phyloP scores from a whole-genome alignment of 2,113 vertebrate species.

The Mormoops blainvillei region DNA sequence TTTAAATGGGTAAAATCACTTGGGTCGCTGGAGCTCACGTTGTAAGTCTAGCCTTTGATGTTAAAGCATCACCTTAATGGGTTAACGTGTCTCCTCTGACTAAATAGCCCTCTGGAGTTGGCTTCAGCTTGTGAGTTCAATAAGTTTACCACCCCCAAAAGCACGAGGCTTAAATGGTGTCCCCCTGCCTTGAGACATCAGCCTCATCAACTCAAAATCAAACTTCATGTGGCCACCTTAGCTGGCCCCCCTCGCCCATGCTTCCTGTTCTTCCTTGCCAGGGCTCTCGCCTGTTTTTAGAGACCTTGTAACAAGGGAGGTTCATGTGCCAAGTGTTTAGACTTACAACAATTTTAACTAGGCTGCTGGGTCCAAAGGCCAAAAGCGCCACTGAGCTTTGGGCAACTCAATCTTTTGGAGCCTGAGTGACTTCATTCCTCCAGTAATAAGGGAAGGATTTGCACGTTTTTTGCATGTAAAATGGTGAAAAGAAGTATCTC shows the following conservation, averaged over 20 bases:
- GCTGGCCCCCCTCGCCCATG: not conserved
- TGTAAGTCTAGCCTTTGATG: constrained; percentile 29
- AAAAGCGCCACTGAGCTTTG: not conserved
- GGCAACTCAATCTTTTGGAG: not conserved
- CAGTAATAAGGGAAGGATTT: not conserved
- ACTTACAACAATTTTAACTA: not conserved
- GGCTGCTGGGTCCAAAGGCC: not conserved
- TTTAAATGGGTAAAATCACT: constrained; percentile 47
- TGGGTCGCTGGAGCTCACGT: constrained; percentile 37
- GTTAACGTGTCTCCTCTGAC: constrained; percentile 51
- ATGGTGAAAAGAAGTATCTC: not conserved
- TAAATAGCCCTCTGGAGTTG: constrained; percentile 57
- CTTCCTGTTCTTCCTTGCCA: not conserved
- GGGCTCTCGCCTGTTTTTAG: not conserved
- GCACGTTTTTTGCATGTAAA: not conserved
- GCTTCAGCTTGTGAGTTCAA: constrained; percentile 3
- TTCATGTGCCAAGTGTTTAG: not conserved
- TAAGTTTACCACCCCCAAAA: constrained; percentile 8
- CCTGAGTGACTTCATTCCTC: not conserved
- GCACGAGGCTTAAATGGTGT: constrained; percentile 15
- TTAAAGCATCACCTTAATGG: constrained; percentile 50
- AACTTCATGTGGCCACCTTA: not conserved
- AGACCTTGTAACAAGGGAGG: not conserved
- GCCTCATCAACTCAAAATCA: not conserved
- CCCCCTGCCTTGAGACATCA: not conserved